These are phyloP conservation scores for Gymnocephalus cernua DNA, from an alignment of 2,113 vertebrate species.

Conservation along the genomic window DNA sequence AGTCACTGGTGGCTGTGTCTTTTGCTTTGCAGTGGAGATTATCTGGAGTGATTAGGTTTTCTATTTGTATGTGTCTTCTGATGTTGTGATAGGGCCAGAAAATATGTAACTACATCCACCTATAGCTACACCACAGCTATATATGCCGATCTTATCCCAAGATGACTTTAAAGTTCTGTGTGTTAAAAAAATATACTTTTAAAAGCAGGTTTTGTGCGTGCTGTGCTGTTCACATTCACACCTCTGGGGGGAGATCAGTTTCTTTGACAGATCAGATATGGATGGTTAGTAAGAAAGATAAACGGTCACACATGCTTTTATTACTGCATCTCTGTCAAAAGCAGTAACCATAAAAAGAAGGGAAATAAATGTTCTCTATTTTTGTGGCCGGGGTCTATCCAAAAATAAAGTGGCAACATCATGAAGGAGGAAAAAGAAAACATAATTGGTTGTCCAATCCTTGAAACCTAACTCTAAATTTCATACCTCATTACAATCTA, in stretches of 20 bases:
- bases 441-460: constrained; percentile 49
- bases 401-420: constrained; percentile 60
- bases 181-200: constrained; percentile 37
- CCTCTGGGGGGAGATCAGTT: constrained; percentile 80
- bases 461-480: constrained; percentile 64
- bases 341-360: constrained; percentile 29
- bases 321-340: constrained; percentile 59
- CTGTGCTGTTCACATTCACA: constrained; percentile 34
- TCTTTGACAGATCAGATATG: constrained; percentile 49
- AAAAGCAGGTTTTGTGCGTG: constrained; percentile 21
- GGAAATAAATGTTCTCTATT: constrained; percentile 26
- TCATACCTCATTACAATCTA: constrained; percentile 69
- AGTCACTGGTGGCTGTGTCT: constrained; percentile 63
- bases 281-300: constrained; percentile 28
- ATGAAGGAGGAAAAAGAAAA: constrained; percentile 11
- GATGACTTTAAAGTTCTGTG: constrained; percentile 36
- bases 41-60: constrained; percentile 58
- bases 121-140: constrained; percentile 19
- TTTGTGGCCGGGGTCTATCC: constrained; percentile 17
- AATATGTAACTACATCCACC: constrained; percentile 44
- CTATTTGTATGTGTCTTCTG: constrained; percentile 62
- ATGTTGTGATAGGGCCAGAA: constrained; percentile 49
- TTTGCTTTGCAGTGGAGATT: constrained; percentile 57
- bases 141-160: constrained; percentile 27
- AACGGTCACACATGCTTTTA: constrained; percentile 42